Base-by-base conservation (phyloP, 2,888 invertebrate genomes). In the Chironomus riparius region DNA sequence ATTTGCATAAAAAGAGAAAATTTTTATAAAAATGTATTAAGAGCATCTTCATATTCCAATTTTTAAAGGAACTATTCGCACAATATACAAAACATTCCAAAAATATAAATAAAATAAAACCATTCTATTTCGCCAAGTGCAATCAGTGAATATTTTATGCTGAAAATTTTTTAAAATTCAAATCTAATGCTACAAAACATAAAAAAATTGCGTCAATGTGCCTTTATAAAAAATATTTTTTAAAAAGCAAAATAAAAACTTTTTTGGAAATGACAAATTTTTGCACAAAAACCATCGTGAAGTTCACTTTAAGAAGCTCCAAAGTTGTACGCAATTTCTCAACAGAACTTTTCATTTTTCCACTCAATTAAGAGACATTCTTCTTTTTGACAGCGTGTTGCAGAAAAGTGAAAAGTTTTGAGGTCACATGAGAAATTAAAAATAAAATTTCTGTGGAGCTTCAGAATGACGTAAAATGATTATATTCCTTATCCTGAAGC, bases 191-290 rank as follows among this genome's bases (percentile, higher is more conserved):
- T 65, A 65, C 65, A 65, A 28, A 65, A 65, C 24, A 65, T 22
- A 65, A 28, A 68, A 74, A 72, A 70, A 74, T 18, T 47, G 74
- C 62, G 74, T 74, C 74, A 47, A 74, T 74, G 74, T 74, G 74
- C 74, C 74, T 74, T 74, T 68, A 68, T 74, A 62, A 62, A 65
- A 74, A 68, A 7, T 21, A 21, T 47, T 68, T 68, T 74, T 68
- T 68, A n/a, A 47, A 48, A 47, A 50, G 2, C 56, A 50, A 15
- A 50, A 15, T 1, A 28, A 28, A 5, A 28, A 28, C 3, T 6
- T 6, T 28, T 28, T 38, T 10, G 28, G 28, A 28, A 28, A 28
- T 28, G 28, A 28, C 28, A 28, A 38, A 38, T 38, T 38, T 38
- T 38, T 38, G 38, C 38, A 38, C 38, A 38, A 38, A 38, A 7